Conservation (phyloP, 1,140 invertebrate species). For the Trachymyrmex cornetzi region DNA sequence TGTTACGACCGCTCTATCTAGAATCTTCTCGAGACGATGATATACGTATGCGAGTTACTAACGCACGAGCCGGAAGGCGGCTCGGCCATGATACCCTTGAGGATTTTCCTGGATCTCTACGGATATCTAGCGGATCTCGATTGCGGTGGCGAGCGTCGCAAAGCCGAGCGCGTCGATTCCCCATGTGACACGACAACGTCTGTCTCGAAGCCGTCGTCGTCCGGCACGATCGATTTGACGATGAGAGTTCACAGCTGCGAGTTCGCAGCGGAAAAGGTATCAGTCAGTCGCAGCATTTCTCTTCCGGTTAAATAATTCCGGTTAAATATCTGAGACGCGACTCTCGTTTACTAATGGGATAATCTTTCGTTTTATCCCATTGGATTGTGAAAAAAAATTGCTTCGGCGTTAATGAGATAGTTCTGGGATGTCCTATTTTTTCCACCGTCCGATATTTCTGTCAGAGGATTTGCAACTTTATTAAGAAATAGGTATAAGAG, state of each 20-base stretch:
- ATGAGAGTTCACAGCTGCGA: conserved; percentile 15
- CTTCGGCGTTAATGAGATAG: not conserved
- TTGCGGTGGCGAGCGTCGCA: conserved; percentile 81
- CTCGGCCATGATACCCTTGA: conserved; percentile 90
- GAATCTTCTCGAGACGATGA: conserved; percentile 93
- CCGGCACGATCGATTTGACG: conserved; percentile 54
- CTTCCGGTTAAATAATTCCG: conserved; percentile 11
- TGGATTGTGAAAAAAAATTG: not conserved
- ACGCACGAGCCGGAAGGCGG: conserved; percentile 94
- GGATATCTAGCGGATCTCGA: conserved; percentile 90
- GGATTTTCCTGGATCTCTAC: conserved; percentile 90
- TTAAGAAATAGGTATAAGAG: not conserved
- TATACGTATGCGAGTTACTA: conserved; percentile 92
- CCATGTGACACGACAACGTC: not conserved
- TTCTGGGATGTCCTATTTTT: conserved; percentile 1
- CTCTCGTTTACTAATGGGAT: not conserved
- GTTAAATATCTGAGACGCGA: conserved; percentile 33
- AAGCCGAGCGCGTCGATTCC: conserved; percentile 23
- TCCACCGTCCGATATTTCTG: not conserved
- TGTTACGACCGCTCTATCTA: conserved; percentile 84
- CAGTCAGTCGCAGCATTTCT: not conserved
- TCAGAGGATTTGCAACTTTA: not conserved
- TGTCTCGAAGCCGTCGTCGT: conserved; percentile 25
- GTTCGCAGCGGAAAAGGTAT: conserved; percentile 63
- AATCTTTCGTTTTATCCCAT: not conserved